Conservation (phyloP, 2,797 vertebrate species). For the Anniella stebbinsi region DNA sequence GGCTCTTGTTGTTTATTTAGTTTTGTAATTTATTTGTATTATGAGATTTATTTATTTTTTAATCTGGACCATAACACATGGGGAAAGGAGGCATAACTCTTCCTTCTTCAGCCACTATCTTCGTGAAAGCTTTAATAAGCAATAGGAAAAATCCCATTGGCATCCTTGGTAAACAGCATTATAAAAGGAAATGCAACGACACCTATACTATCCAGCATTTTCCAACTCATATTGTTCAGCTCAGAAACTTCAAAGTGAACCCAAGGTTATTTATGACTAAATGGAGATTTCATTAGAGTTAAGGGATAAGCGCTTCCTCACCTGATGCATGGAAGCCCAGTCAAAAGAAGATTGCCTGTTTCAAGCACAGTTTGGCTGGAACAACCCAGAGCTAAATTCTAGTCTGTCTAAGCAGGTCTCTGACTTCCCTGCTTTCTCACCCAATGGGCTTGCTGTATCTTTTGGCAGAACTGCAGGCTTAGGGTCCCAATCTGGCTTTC, state of each 20-base stretch:
- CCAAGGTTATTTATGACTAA: background rate
- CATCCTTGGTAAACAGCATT: background rate
- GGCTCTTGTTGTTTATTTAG: too few relatives aligned
- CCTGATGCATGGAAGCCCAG: background rate
- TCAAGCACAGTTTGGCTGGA: background rate
- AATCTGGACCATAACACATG: too few relatives aligned
- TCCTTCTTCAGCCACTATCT: too few relatives aligned
- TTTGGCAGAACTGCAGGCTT: background rate
- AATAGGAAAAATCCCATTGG: background rate
- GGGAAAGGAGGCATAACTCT: too few relatives aligned
- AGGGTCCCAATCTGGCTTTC: too few relatives aligned
- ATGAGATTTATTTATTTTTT: too few relatives aligned
- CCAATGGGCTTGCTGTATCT: background rate
- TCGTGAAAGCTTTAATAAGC: too few relatives aligned
- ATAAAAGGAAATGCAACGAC: background rate
- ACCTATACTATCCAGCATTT: background rate
- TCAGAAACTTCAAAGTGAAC: background rate
- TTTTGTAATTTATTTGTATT: too few relatives aligned
- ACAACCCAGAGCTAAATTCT: background rate
- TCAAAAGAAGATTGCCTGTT: background rate
- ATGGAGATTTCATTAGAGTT: background rate
- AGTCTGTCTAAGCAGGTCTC: background rate
- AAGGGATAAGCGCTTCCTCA: background rate
- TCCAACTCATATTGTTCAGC: background rate
- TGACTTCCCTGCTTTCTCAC: background rate